Conservation (phyloP, 1,140 invertebrate genomes). For the Leptoteleia sp. region DNA sequence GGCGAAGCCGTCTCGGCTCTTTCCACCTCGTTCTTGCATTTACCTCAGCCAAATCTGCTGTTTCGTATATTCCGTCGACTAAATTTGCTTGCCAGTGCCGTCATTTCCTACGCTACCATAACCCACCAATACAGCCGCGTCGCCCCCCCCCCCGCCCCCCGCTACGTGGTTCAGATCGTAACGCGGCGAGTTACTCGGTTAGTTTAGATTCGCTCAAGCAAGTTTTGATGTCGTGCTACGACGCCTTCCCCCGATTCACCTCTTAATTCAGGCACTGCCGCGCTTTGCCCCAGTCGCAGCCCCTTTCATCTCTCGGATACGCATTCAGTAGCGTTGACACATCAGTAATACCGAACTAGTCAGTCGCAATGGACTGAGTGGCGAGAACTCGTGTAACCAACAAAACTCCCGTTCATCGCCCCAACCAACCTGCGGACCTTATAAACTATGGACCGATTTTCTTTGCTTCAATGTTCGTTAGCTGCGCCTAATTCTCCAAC, state of each 20-base stretch:
- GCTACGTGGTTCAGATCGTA: slow-evolving; percentile 65
- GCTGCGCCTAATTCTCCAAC: slow-evolving; percentile 21
- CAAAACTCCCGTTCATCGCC: slow-evolving; percentile 32
- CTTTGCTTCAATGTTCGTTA: slow-evolving; percentile 26
- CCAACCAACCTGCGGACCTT: too few species aligned
- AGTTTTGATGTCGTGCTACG: slow-evolving; percentile 77
- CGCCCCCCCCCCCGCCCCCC: too few species aligned
- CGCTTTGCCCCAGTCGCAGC: slow-evolving; percentile 40
- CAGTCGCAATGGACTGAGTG: too few species aligned
- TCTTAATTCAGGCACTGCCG: slow-evolving; percentile 56
- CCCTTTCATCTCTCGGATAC: slow-evolving; percentile 42
- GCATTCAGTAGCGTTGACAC: slow-evolving; percentile 67
- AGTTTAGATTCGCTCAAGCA: slow-evolving; percentile 77
- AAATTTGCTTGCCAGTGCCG: slow-evolving; percentile 50
- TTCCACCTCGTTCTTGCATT: slow-evolving; percentile 52
- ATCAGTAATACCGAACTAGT: too few species aligned
- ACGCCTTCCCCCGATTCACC: slow-evolving; percentile 60
- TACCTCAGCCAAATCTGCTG: slow-evolving; percentile 33
- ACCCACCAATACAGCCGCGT: slow-evolving; percentile 64
- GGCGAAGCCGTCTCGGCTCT: slow-evolving; percentile 45
- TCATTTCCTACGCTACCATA: slow-evolving; percentile 67
- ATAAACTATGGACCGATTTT: slow-evolving; percentile 42
- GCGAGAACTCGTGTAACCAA: slow-evolving; percentile 71
- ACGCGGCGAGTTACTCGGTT: slow-evolving; percentile 76
- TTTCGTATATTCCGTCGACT: slow-evolving; percentile 47